Evolutionary conservation across 2,888 invertebrate genomes (phyloP), one percentile per base, ranked within the genome.

Genomic region (Tanytarsus gracilentus): DNA sequence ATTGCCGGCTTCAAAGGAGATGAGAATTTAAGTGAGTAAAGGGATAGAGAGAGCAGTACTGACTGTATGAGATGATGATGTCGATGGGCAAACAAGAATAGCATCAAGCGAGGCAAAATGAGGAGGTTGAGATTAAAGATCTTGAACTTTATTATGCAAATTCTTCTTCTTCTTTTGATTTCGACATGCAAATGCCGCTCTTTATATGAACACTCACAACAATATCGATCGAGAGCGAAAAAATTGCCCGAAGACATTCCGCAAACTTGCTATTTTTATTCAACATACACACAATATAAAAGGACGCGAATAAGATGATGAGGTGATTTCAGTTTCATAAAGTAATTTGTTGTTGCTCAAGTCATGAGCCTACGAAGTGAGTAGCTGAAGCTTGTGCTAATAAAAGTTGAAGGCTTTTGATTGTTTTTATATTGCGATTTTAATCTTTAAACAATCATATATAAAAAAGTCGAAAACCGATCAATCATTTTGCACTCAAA

Each of bases 101-200:
- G 40, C 16, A 4, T 7, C n/a, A 18, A 6, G 3, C 16, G 5
- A 16, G 40, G 40, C 18, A 40, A 16, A 40, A 40, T 16, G 40
- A 40, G 16, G 25, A 26, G 9, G 44, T 14, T 23, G 18, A 56
- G 56, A 56, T 56, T 56, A 56, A 56, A 56, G 56, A 56, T 56
- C 56, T 56, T 44, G 56, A 56, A 56, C 56, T 56, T 56, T 40
- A 44, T 44, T 56, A 56, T 56, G 56, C 56, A 56, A 56, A 56
- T 56, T 56, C 56, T 21, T 16, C 29, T 50, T n/a, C 9, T 40
- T 40, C 40, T 40, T 40, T 40, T 18, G 40, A 16, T 40, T 40
- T 50, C 56, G 56, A 56, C 40, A 56, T 40, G 56, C 56, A 44
- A 40, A 56, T 25, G 26, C 27, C 56, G 27, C 27, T n/a, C n/a